Conservation (phyloP, 2,113 vertebrate species). For the Macheiramphus alcinus region DNA sequence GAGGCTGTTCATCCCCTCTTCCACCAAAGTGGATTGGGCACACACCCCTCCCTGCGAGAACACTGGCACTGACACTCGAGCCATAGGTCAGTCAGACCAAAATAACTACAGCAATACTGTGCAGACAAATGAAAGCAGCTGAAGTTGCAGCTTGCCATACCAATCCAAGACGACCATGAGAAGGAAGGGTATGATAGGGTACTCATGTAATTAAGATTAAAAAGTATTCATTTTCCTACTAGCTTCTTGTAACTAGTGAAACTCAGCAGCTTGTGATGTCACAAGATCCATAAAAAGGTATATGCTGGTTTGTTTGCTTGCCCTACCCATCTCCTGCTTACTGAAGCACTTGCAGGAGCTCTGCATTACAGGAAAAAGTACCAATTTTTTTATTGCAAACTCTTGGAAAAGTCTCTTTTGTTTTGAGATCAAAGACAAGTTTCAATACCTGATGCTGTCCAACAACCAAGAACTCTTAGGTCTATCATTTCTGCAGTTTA, state of each 20-base stretch:
- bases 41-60: background rate
- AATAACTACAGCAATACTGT: accelerated
- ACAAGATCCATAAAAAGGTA: background rate
- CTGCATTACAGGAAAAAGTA: background rate
- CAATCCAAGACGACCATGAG: background rate
- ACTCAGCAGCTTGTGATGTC: background rate
- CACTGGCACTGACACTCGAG: background rate
- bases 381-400: background rate
- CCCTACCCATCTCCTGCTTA: background rate
- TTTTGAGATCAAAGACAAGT: background rate
- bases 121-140: background rate
- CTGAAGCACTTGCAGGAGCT: background rate
- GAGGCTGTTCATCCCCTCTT: background rate
- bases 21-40: background rate
- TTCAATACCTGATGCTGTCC: background rate
- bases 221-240: background rate
- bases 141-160: background rate
- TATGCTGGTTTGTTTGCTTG: background rate
- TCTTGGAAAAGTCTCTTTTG: background rate
- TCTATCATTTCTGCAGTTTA: background rate
- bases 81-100: background rate
- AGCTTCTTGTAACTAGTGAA: background rate
- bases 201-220: background rate
- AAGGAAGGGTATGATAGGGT: background rate
- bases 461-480: background rate